Base-by-base conservation (phyloP, 2,797 vertebrate genomes). In the Morelia viridis region DNA sequence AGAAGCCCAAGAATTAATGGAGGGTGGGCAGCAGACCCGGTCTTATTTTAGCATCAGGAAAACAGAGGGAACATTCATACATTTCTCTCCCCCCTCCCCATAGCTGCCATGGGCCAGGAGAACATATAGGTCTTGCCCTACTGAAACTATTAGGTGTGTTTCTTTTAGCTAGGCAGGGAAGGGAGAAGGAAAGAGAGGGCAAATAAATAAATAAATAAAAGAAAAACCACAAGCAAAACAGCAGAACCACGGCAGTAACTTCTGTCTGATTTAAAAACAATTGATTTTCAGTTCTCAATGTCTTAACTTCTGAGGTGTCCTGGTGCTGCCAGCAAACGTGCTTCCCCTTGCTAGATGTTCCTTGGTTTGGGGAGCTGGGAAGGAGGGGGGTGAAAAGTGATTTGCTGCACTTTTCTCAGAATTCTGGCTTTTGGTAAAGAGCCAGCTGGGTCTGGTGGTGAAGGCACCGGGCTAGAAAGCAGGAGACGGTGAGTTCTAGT, bases 271-370 rank as follows among this genome's bases (percentile, higher is more conserved):
- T 71, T 88, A 71, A n/a, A 6, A 90, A 7, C 68, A 1, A 19
- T 10, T 31, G 28, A 89, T 94, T 90, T 83, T 87, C 93, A 50
- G 76, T 35, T 65, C 61, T 83, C 87, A 68, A 92, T 83, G 31
- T 4, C 0, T 41, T 17, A 0, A 0, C 80, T 64, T 92, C 57
- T 0, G 11, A 64, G 35, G 0, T 4, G 6, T 26, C 71, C n/a
- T 1, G 0, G 28, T 89, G 5, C 87, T 68, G 9, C n/a, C 83
- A 86, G 31, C 53, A 41, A 10, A 41, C 50, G 2, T 62, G 71
- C 57, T 46, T 61, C 35, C 11, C 28, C 50, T 64, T 31, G 80
- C 10, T 62, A 15, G 71, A 50, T n/a, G 31, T 50, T 57, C 50
- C 24, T 50, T 8, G 22, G n/a, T 53, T n/a, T 50, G 9, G 58